Evolutionary conservation across 2,797 vertebrate species (phyloP), one percentile per base, ranked within the genome.

Genomic region (Epinephelus malabaricus): DNA sequence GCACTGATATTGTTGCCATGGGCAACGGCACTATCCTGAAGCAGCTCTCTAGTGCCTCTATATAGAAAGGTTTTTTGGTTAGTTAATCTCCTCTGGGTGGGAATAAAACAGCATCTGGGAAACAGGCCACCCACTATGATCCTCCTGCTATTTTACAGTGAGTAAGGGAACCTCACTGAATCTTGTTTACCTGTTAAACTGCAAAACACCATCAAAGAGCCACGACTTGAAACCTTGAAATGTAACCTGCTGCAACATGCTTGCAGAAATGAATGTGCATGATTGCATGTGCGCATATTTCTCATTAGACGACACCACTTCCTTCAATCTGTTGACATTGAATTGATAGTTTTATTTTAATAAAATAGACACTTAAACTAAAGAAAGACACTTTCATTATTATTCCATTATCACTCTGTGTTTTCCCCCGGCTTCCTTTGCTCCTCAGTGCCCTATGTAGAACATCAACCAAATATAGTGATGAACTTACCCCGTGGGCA

Each of bases 1-100:
- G 89, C 82, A 77, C 78, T 73, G 86, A 91, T 92, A 89, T 88
- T 92, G 93, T 94, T 95, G 93, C 93, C 85, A 94, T 79, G 79
- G 94, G 93, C 91, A 94, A 95, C 93, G 15, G 74, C 88, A 73
- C 88, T 84, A 90, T 91, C 86, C 85, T 86, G 76, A 90, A 43
- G 89, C 84, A 88, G 90, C 89, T 86, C 87, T 85, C 75, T 69
- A 84, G 73, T 83, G 83, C 78, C 74, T 92, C 83, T 81, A 82
- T 88, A 84, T 78, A 91, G 81, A 87, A 80, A 84, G 38, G 75
- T 74, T 73, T 87, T 90, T 91, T 85, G 73, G 84, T 90, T 89
- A 85, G 91, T 90, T 94, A 89, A 93, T 93, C 91, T 92, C 77
- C 73, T 88, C 82, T 92, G 82, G 73, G 84, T 91, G 70, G 82